These are phyloP conservation scores for Bufo gargarizans DNA, from an alignment of 2,113 vertebrate species.

Conservation along the genomic window DNA sequence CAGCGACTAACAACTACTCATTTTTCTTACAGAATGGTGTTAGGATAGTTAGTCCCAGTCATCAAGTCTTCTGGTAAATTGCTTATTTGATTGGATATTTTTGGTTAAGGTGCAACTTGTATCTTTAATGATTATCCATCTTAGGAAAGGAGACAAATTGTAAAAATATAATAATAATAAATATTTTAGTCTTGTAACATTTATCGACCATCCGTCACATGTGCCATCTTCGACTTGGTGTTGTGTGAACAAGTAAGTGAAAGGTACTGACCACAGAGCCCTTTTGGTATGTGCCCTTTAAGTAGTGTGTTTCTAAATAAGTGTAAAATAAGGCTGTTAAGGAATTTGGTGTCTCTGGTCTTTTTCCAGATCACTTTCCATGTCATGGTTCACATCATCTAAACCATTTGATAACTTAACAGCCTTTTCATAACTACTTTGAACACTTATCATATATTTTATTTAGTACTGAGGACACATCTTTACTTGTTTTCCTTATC, in stretches of 20 bases:
- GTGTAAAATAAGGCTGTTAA: slow-evolving; percentile 20
- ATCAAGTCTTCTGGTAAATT: too few relatives aligned
- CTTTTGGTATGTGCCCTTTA: slow-evolving; percentile 37
- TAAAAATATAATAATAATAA: neutral
- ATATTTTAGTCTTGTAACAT: too few relatives aligned
- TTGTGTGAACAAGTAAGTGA: neutral
- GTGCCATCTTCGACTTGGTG: neutral
- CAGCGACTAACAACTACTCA: too few relatives aligned
- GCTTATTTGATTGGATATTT: too few relatives aligned
- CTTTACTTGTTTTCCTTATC: slow-evolving; percentile 48
- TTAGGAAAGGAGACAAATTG: too few relatives aligned
- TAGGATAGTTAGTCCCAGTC: too few relatives aligned
- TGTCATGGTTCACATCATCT: slow-evolving; percentile 44
- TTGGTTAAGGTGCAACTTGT: too few relatives aligned
- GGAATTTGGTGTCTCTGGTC: slow-evolving; percentile 49
- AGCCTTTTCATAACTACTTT: slow-evolving; percentile 50
- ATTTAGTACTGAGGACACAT: slow-evolving; percentile 20
- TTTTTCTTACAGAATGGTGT: too few relatives aligned
- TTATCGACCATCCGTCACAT: neutral
- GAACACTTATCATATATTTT: slow-evolving; percentile 53
- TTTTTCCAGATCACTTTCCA: slow-evolving; percentile 49
- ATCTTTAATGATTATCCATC: too few relatives aligned
- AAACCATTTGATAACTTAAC: slow-evolving; percentile 52
- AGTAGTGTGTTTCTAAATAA: neutral
- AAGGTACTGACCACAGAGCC: neutral